Evolutionary conservation across 2,113 vertebrate species (phyloP), one percentile per base, ranked within the genome.

Genomic region (Sinocyclocheilus anophthalmus): DNA sequence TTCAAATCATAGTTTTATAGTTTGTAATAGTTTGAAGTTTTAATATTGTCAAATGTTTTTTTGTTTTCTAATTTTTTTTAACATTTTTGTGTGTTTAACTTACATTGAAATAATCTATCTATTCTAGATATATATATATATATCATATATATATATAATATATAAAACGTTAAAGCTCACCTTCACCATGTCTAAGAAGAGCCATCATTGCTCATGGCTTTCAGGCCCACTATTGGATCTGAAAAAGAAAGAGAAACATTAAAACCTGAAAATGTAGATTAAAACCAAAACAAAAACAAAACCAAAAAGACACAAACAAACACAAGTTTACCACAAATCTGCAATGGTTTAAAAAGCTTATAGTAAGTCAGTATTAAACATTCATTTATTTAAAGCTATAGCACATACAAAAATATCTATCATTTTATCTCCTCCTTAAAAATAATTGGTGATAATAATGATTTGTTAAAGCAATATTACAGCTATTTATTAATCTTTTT

Each of bases 401-500:
- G 53, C 78, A 87, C 75, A 92, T 79, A 80, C 8, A 48, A 13
- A 48, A 26, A 70, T 1, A 45, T 3, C 26, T 3, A 53, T 10
- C 86, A 92, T 82, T 89, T 93, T 88, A 93, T 91, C 90, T 92
- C 87, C 90, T 88, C 90, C 92, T 93, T 93, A 93, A 88, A 93
- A 88, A 79, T 81, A 87, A 88, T 94, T 91, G 92, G 91, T 93
- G 89, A 88, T 85, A 92, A 89, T 90, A 91, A 55, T 91, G 89
- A 92, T 88, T 87, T 1, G n/a, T 89, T 42, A 89, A 88, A 88
- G 84, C 90, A 89, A 91, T 88, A 90, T 94, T 92, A 90, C 91
- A 90, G 81, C 90, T 93, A 91, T 95, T 95, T 95, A 95, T 94
- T 80, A 89, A 72, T 70, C 59, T 84, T 91, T 92, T 92, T 92